These are phyloP conservation scores for Epizoanthus stellaris DNA, from an alignment of 92 coral and sea anemone genomes.

Conservation along the genomic window DNA sequence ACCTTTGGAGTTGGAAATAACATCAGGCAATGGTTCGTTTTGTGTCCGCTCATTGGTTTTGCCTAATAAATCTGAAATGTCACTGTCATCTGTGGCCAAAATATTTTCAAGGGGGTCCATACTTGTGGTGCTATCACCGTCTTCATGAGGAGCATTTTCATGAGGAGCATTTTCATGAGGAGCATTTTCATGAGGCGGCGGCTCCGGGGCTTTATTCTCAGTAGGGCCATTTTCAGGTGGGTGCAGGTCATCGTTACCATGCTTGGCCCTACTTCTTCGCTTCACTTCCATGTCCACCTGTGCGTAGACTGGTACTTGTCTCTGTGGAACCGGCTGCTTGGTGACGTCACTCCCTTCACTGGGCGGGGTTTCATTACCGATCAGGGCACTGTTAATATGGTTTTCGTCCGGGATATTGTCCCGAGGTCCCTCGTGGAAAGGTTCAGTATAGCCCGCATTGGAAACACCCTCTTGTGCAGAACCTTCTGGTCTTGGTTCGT, in stretches of 20 bases:
- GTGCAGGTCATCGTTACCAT: not conserved
- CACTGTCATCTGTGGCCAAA: not conserved
- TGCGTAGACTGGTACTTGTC: constrained; percentile 48
- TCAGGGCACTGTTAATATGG: not conserved
- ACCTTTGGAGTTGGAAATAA: not conserved
- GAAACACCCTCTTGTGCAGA: not conserved
- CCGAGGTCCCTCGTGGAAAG: not conserved
- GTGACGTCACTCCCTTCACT: not conserved
- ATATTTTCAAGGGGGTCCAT: not conserved
- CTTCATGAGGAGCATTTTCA: not conserved
- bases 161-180: not conserved
- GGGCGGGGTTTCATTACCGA: not conserved
- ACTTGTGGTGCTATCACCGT: not conserved
- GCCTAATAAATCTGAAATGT: not conserved
- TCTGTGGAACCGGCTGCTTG: not conserved
- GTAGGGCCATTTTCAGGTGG: not conserved
- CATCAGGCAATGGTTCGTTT: constrained; percentile 7
- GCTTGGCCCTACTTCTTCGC: constrained; percentile 23
- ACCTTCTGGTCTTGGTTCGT: not conserved
- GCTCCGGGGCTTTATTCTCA: not conserved
- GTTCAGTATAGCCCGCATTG: not conserved
- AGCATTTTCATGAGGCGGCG: constrained; percentile 1
- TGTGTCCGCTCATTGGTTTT: not conserved
- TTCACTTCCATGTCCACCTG: constrained; percentile 64
- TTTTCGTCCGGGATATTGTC: not conserved